phyloP scores from a whole-genome alignment of 2,797 vertebrate species.

The Macropus fuliginosus region DNA sequence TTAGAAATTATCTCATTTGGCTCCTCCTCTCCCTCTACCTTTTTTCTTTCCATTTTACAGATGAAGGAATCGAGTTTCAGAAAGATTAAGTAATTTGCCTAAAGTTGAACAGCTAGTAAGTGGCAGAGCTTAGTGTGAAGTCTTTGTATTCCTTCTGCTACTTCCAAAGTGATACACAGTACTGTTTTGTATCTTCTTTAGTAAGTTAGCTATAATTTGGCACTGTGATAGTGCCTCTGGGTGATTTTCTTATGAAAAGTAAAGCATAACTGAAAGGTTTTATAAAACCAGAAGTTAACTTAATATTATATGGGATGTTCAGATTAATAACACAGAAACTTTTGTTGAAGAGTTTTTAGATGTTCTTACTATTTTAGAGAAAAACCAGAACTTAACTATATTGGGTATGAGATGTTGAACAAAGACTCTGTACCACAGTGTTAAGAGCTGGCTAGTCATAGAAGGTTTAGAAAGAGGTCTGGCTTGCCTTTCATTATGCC shows the following conservation, averaged over 20 bases:
- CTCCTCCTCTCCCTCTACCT: no score
- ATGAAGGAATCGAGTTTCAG: neutral
- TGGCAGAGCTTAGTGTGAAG: neutral
- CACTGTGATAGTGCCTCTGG: neutral
- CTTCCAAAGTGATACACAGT: neutral
- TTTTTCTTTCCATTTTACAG: no score
- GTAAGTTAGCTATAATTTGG: neutral
- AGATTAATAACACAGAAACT: neutral
- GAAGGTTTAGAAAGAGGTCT: neutral
- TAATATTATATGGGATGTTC: neutral
- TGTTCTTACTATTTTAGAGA: neutral
- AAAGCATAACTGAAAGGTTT: neutral
- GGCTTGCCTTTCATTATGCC: neutral
- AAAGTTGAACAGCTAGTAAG: neutral
- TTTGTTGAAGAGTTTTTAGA: neutral
- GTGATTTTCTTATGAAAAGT: neutral
- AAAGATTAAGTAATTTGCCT: neutral
- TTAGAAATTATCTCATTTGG: neutral
- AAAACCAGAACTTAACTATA: neutral
- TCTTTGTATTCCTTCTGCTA: neutral
- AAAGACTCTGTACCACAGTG: neutral
- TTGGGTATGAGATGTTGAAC: neutral
- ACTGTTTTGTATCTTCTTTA: neutral
- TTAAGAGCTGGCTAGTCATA: neutral
- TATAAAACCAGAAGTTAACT: neutral